A percentile compares a stretch with the other conserved stretches of the same genome.
phyloP scores from a whole-genome alignment of 35 echinoderm and acorn worm species.

The Ophiothrix spiculata region DNA sequence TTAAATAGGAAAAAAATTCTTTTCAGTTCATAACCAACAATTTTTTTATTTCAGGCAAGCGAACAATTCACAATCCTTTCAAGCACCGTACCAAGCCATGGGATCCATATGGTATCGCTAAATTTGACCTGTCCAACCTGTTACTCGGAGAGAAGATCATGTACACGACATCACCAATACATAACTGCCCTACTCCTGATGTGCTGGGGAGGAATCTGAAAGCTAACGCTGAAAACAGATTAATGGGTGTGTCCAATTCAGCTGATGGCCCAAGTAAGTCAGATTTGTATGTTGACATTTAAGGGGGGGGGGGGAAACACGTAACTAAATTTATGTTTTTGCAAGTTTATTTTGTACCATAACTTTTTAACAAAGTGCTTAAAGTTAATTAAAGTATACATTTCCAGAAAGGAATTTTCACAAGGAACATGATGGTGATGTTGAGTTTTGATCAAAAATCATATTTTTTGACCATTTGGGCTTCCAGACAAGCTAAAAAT shows the following conservation, averaged over 20 bases:
- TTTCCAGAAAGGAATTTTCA: too few relatives aligned
- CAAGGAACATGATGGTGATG: too few relatives aligned
- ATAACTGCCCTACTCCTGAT: conserved; percentile 95
- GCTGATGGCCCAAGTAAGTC: conserved; percentile 98
- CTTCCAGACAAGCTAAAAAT: too few relatives aligned
- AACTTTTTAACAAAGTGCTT: too few relatives aligned
- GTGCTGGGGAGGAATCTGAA: conserved; percentile 56
- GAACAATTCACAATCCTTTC: conserved; percentile 95
- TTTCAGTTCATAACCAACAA: too few relatives aligned
- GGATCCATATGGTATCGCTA: conserved; percentile 93
- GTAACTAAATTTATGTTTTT: too few relatives aligned
- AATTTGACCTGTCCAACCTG: conserved; percentile 87
- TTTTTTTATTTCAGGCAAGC: conserved; percentile 60
- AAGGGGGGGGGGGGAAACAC: neutral
- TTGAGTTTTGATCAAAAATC: too few relatives aligned
- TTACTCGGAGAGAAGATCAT: conserved; percentile 79
- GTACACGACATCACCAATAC: conserved; percentile 78
- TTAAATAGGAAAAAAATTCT: too few relatives aligned
- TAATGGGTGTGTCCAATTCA: conserved; percentile 81
- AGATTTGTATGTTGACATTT: too few relatives aligned
- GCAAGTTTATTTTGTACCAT: too few relatives aligned
- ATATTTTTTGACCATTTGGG: too few relatives aligned
- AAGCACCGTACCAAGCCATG: conserved; percentile 71
- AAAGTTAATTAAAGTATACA: too few relatives aligned
- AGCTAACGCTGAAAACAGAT: conserved; percentile 17